Base-by-base conservation (phyloP, 2,797 vertebrate genomes). In the Rhinichthys osculus region DNA sequence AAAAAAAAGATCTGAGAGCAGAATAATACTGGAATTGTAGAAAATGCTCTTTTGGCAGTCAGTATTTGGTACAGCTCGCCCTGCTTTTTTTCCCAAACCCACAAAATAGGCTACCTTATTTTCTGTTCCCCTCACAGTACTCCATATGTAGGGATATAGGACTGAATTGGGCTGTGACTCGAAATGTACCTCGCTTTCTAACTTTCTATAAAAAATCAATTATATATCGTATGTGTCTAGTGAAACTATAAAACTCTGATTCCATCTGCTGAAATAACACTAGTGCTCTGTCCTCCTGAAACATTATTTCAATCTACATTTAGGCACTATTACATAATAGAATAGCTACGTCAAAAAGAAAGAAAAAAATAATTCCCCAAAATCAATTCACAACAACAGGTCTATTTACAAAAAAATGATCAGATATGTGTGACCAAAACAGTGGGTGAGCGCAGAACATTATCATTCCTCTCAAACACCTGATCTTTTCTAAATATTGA, bases 401-500 rank as follows among this genome's bases (percentile, higher is more conserved):
- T 54, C 87, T 94, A 95, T 95, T 93, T 95, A 95, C 95, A 95
- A 95, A 87, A 90, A 86, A 90, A 90, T 89, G 86, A 71, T 47
- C n/a, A 69, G 78, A 84, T 64, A 78, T 86, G 83, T 87, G 90
- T 85, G 87, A 89, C 82, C 85, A 89, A 87, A 86, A 73, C 74
- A 66, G 64, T 66, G 64, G 77, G 84, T 50, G 42, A 81, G 40
- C 59, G 64, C 77, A 87, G 74, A 81, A 88, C 86, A 87, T 88
- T 84, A 88, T 95, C 94, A 94, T 95, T 95, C 94, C 94, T 95
- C 94, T 95, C 94, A 95, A 95, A 94, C 92, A 93, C 93, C 92
- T 83, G 59, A 73, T 87, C 57, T 72, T 50, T 88, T 90, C 70
- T 19, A 80, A 88, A 67, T 86, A 35, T 70, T 74, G 76, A 70